Percentiles rank a stretch among this genome's conserved stretches.
These are phyloP conservation scores for Odontocerum albicorne DNA, from an alignment of 2,888 invertebrate genomes.

Conservation along the genomic window DNA sequence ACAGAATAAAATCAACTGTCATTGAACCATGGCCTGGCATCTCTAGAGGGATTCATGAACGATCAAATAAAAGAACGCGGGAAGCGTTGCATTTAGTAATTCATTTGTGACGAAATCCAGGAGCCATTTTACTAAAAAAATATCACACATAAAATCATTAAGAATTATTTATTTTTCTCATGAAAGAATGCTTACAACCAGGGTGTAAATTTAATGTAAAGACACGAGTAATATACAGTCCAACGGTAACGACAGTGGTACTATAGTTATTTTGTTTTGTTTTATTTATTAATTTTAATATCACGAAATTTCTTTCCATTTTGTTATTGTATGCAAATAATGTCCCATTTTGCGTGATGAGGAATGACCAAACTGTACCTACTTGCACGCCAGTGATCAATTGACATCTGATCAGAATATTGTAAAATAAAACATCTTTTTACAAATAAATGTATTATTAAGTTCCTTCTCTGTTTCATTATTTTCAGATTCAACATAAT, in stretches of 20 bases:
- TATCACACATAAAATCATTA: conserved; percentile 12
- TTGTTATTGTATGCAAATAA: conserved; percentile 34
- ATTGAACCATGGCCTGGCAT: conserved; percentile 11
- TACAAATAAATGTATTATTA: conserved; percentile 36
- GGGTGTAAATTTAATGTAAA: conserved; percentile 23
- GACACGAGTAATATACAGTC: conserved; percentile 21
- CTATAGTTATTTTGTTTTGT: conserved; percentile 13
- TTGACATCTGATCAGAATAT: conserved; percentile 26
- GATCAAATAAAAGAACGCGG: conserved; percentile 3
- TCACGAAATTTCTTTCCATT: conserved; percentile 35
- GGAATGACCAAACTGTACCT: conserved; percentile 27
- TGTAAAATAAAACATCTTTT: conserved; percentile 35
- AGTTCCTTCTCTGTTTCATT: conserved; percentile 22
- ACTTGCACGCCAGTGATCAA: conserved; percentile 18
- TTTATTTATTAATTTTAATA: conserved; percentile 29
- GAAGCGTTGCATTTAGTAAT: conserved; percentile 23
- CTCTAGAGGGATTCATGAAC: conserved; percentile 20
- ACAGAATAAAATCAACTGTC: background rate
- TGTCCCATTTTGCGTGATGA: conserved; percentile 34
- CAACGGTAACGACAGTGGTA: background rate
- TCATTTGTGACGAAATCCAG: conserved; percentile 13
- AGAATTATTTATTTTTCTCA: conserved; percentile 18
- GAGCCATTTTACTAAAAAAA: background rate
- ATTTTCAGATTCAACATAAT: too few relatives aligned
- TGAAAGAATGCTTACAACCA: conserved; percentile 15